Conservation (phyloP, 2,113 vertebrate genomes). For the Elephas maximus region DNA sequence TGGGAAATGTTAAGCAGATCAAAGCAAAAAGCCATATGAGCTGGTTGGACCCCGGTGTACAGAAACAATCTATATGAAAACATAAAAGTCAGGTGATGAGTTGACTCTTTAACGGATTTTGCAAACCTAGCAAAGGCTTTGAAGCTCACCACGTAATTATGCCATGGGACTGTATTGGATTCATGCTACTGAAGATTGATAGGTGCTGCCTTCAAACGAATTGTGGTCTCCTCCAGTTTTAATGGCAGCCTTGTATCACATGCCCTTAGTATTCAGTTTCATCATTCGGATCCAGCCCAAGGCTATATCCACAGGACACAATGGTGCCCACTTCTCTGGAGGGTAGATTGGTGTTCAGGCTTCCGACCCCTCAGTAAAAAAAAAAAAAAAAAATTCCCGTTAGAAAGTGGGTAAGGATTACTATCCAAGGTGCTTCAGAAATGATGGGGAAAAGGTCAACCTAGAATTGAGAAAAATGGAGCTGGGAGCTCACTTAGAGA, state of each 20-base stretch:
- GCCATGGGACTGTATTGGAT: not conserved
- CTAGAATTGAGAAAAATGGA: constrained; percentile 23
- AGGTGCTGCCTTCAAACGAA: constrained; percentile 44
- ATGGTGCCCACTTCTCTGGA: not conserved
- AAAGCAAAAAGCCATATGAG: constrained; percentile 69
- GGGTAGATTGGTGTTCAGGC: not conserved
- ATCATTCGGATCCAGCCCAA: constrained; percentile 17
- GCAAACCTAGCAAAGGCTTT: constrained; percentile 71
- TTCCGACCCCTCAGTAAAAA: not conserved
- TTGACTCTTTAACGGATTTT: constrained; percentile 75
- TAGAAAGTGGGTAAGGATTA: not conserved
- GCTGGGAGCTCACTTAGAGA: not conserved
- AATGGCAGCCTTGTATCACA: not conserved
- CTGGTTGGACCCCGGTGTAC: constrained; percentile 36
- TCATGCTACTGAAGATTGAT: constrained; percentile 60
- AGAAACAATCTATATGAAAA: constrained; percentile 67
- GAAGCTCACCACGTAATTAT: constrained; percentile 44
- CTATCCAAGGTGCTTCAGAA: not conserved
- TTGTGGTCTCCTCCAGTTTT: constrained; percentile 41
- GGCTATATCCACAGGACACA: not conserved
- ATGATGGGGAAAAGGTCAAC: not conserved
- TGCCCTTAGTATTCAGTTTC: constrained; percentile 51
- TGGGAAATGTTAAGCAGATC: constrained; percentile 67
- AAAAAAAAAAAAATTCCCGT: not conserved
- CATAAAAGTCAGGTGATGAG: constrained; percentile 75